phyloP scores from a whole-genome alignment of 1,140 invertebrate genomes.

The Alviniconcha marisindica region DNA sequence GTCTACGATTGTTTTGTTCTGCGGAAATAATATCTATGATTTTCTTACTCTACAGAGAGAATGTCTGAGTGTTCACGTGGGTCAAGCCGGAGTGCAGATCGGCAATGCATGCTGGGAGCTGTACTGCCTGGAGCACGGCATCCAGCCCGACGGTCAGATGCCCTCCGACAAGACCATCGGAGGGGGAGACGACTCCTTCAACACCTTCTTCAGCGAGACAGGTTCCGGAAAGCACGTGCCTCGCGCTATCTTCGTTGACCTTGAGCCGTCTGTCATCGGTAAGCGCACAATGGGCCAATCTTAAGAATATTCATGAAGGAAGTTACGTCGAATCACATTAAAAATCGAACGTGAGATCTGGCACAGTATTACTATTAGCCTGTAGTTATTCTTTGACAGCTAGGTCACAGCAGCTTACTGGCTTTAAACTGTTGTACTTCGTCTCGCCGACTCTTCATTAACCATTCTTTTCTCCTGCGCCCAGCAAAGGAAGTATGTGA shows the following conservation, averaged over 20 bases:
- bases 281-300: constrained; percentile 58
- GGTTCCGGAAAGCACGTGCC: not conserved
- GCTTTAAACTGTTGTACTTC: too few species aligned
- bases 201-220: constrained; percentile 17
- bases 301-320: too few species aligned
- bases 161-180: constrained; percentile 41
- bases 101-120: constrained; percentile 81
- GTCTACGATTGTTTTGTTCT: too few species aligned
- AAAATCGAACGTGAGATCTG: too few species aligned
- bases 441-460: too few species aligned
- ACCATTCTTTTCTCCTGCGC: too few species aligned
- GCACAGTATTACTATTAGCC: too few species aligned
- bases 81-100: constrained; percentile 92
- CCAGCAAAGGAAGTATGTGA: too few species aligned
- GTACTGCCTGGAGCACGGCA: constrained; percentile 92
- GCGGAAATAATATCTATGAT: too few species aligned
- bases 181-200: constrained; percentile 1
- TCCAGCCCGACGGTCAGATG: constrained; percentile 88
- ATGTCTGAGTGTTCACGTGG: constrained; percentile 90
- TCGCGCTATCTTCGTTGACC: not conserved
- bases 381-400: too few species aligned
- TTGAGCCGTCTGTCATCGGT: not conserved
- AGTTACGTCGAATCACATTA: too few species aligned
- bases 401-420: too few species aligned
- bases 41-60: constrained; percentile 77